Conservation (phyloP, 2,888 invertebrate genomes). For the Archips crataeganus region DNA sequence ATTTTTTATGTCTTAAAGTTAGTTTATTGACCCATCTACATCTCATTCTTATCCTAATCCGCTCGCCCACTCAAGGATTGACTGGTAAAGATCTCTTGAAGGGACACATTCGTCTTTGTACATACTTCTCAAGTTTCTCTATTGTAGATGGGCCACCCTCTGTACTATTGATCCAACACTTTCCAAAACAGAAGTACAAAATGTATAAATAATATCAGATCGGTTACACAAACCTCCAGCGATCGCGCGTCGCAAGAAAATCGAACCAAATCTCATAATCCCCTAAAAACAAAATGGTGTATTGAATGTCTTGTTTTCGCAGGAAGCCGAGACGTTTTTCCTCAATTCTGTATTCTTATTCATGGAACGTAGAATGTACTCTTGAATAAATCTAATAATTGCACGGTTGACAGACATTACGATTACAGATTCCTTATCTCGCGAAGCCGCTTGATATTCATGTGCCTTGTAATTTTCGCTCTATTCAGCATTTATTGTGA, state of each 20-base stretch:
- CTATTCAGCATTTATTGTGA: background rate
- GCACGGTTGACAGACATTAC: background rate
- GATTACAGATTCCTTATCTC: background rate
- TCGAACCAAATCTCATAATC: slow-evolving; percentile 13
- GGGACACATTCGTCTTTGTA: no score
- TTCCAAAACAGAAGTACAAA: background rate
- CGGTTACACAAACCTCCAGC: slow-evolving; percentile 8
- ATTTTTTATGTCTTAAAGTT: no score
- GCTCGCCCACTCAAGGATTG: no score
- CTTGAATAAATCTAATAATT: slow-evolving; percentile 5
- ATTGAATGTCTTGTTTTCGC: slow-evolving; percentile 8
- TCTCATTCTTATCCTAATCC: no score
- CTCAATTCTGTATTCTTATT: slow-evolving; percentile 8
- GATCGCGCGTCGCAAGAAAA: background rate
- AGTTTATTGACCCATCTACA: no score
- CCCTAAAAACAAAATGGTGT: slow-evolving; percentile 9
- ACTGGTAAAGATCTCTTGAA: no score
- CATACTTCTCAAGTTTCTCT: no score
- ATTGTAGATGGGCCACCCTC: no score
- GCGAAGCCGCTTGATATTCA: background rate
- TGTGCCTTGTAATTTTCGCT: background rate
- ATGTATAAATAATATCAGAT: slow-evolving; percentile 3
- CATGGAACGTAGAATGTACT: slow-evolving; percentile 3
- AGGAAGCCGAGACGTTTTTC: background rate
- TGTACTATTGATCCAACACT: slow-evolving; percentile 1